Conservation (phyloP, 2,113 vertebrate genomes). For the Channa maculata region DNA sequence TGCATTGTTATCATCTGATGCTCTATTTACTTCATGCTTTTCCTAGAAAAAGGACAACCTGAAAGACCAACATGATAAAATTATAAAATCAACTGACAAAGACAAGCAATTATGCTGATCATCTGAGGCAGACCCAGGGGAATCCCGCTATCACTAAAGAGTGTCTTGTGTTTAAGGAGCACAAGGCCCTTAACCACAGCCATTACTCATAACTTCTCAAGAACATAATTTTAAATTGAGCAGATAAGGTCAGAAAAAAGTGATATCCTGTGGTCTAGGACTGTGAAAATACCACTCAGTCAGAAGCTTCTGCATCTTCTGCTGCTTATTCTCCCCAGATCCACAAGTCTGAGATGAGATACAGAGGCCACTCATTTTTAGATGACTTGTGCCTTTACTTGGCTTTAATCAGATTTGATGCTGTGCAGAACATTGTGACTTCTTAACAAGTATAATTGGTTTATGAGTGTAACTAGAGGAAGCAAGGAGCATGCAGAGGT, state of each 20-base stretch:
- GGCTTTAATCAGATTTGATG: slow-evolving; percentile 74
- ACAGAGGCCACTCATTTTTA: slow-evolving; percentile 72
- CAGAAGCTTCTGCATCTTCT: slow-evolving; percentile 51
- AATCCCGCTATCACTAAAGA: slow-evolving; percentile 52
- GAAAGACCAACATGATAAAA: slow-evolving; percentile 44
- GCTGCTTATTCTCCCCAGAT: slow-evolving; percentile 61
- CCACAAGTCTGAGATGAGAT: slow-evolving; percentile 68
- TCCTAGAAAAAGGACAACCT: not conserved
- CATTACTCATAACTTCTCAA: slow-evolving; percentile 63
- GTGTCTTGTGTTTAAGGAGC: slow-evolving; percentile 60
- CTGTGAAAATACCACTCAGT: slow-evolving; percentile 39
- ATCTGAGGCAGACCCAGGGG: slow-evolving; percentile 57
- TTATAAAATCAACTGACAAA: slow-evolving; percentile 49
- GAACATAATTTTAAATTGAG: slow-evolving; percentile 63
- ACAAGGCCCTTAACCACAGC: slow-evolving; percentile 51
- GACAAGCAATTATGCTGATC: slow-evolving; percentile 58
- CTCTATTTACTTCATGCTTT: slow-evolving; percentile 17
- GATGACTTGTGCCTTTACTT: slow-evolving; percentile 69
- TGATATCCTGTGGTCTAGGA: slow-evolving; percentile 21
- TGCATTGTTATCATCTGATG: not conserved
- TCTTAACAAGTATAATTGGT: slow-evolving; percentile 77
- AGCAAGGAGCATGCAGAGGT: slow-evolving; percentile 59
- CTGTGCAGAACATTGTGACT: slow-evolving; percentile 80
- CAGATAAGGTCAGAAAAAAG: slow-evolving; percentile 53
- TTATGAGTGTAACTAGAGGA: slow-evolving; percentile 69